Evolutionary conservation across 2,797 vertebrate genomes (phyloP).

Genomic region (Sebastes hopkinsi): DNA sequence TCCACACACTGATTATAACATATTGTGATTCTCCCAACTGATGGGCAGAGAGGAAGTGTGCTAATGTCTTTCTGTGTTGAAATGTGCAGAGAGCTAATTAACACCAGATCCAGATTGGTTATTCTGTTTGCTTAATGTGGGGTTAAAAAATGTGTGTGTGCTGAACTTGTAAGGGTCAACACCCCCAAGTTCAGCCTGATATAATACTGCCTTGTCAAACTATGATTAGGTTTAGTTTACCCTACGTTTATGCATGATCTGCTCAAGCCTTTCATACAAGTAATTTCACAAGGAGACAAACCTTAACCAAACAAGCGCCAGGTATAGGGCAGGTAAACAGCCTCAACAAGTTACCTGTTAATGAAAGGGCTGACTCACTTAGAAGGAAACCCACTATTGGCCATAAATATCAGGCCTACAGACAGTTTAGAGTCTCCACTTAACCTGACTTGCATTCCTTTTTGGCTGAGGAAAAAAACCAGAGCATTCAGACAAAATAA

Average conservation of each 20-base stretch:
- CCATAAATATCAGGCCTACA: not conserved
- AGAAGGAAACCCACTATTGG: not conserved
- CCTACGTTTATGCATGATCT: not conserved
- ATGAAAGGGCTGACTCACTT: slow-evolving; percentile 1
- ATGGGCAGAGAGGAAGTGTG: slow-evolving; percentile 63
- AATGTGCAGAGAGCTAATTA: slow-evolving; percentile 62
- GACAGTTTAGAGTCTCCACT: not conserved
- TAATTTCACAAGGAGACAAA: not conserved
- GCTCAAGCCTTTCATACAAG: not conserved
- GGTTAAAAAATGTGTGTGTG: slow-evolving; percentile 25
- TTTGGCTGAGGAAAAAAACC: not conserved
- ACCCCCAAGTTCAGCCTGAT: slow-evolving; percentile 1
- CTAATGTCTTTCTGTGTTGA: slow-evolving; percentile 56
- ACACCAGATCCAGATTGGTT: slow-evolving; percentile 60
- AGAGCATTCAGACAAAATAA: not conserved
- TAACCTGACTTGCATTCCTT: not conserved
- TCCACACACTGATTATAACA: slow-evolving; percentile 70
- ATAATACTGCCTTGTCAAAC: not conserved
- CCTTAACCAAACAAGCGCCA: not conserved
- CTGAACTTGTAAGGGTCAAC: slow-evolving; percentile 25
- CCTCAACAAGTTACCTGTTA: not conserved
- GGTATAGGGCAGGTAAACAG: not conserved
- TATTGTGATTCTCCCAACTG: slow-evolving; percentile 63
- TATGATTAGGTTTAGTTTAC: not conserved
- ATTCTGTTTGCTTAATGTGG: slow-evolving; percentile 33